A percentile compares a stretch with the other conserved stretches of the same genome.
Conservation (phyloP, 2,797 vertebrate genomes). For the Pterois miles region DNA sequence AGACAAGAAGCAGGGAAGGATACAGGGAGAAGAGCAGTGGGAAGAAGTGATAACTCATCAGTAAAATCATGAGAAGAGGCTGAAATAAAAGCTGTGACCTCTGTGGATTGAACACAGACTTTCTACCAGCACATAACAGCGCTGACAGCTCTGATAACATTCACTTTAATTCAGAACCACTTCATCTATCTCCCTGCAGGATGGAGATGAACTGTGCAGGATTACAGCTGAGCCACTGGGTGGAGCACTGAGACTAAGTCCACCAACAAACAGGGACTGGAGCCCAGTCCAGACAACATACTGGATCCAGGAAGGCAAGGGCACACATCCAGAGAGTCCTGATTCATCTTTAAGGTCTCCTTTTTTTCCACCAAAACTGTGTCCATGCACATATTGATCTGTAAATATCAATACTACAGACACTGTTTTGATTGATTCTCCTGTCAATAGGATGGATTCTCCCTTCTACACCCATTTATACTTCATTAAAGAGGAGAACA, state of each 20-base stretch:
- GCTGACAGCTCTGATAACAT: not conserved
- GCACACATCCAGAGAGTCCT: not conserved
- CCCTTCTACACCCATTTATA: too few species aligned
- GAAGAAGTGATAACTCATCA: not conserved
- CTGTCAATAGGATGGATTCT: too few species aligned
- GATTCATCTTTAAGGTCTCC: not conserved
- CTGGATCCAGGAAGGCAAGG: not conserved
- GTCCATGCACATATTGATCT: not conserved
- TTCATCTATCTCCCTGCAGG: not conserved
- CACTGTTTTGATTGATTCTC: too few species aligned
- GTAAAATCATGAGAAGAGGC: not conserved
- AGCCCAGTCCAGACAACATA: not conserved
- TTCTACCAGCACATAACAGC: not conserved
- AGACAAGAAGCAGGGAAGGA: not conserved
- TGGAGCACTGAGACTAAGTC: conserved; percentile 52
- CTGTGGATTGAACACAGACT: too few species aligned
- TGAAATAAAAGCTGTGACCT: not conserved
- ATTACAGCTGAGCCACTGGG: conserved; percentile 52
- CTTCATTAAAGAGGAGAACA: too few species aligned
- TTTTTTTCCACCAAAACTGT: not conserved
- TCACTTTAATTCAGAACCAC: not conserved
- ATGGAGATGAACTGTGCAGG: conserved; percentile 13
- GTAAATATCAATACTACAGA: too few species aligned
- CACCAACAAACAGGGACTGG: not conserved
- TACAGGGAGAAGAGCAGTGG: not conserved